Base-by-base conservation (phyloP, 2,888 invertebrate genomes). In the Gymnoscelis rufifasciata region DNA sequence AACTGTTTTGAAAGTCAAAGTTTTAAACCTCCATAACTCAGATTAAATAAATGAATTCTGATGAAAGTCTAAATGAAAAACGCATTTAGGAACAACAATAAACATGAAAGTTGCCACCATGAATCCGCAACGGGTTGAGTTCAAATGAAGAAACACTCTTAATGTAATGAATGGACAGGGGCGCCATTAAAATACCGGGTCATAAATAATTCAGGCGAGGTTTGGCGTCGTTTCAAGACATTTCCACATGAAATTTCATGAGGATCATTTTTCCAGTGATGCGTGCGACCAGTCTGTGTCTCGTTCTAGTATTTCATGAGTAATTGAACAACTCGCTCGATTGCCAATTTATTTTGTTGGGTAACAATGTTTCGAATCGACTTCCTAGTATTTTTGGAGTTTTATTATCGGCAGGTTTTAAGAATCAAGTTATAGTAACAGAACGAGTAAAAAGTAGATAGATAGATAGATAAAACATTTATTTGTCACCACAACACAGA, bases 241-340 rank as follows among this genome's bases (percentile, higher is more conserved):
- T 83, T 83, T 84, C 75, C 76, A 84, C 87, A 84, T 87, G 82
- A 86, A 87, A 83, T 87, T 88, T 87, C 86, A 87, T 84, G 86
- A 87, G 71, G 73, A 79, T 80, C 79, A 84, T 83, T 86, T 88
- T 86, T 87, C 82, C 78, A 73, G 68, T 60, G 68, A 66, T 42
- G 62, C 62, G 67, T 68, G 67, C 56, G 58, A 43, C 43, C 23
- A 35, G 40, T 36, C 43, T 43, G 24, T 3, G 11, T 11, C 12
- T 42, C 43, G 37, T 52, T 54, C 50, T 33, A 56, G 58, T 60
- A 60, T 64, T 61, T 63, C 57, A 65, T 56, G 47, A 63, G 58
- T 66, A 71, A 76, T 74, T 72, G 71, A 67, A 66, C 69, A 15
- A 39, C 12, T 19, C 30, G 12, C 10, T 15, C 8, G 37, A 26